These are phyloP conservation scores for Gymnosoma rotundatum DNA, from an alignment of 2,888 invertebrate genomes.

Conservation along the genomic window DNA sequence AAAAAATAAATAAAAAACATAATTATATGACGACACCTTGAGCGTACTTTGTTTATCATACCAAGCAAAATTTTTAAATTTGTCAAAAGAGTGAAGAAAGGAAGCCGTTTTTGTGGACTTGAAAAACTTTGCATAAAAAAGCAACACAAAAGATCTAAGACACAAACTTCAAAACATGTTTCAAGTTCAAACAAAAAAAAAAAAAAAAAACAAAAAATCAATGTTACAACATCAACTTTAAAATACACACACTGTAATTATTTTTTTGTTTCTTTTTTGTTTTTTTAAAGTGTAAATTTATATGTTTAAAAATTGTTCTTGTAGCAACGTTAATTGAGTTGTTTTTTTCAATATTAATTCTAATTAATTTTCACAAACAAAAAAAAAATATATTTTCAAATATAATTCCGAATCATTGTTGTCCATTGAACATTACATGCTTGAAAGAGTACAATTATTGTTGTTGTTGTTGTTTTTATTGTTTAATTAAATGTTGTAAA, in stretches of 20 bases:
- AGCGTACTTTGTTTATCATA: too few relatives aligned
- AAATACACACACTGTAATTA: neutral
- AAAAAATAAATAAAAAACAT: too few relatives aligned
- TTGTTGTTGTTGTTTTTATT: neutral
- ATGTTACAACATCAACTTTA: neutral
- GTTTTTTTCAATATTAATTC: too few relatives aligned
- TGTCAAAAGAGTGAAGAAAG: too few relatives aligned
- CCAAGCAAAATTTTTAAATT: too few relatives aligned
- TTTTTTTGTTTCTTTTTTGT: too few relatives aligned
- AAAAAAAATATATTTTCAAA: conserved; percentile 1
- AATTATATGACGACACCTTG: too few relatives aligned
- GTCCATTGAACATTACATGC: too few relatives aligned
- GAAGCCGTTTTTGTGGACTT: neutral
- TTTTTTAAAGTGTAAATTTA: conserved; percentile 58
- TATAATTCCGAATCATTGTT: conserved; percentile 52
- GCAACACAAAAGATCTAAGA: conserved; percentile 35
- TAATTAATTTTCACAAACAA: too few relatives aligned
- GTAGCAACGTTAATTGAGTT: conserved; percentile 15
- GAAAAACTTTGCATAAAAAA: neutral
- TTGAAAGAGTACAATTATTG: neutral
- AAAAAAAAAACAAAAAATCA: too few relatives aligned
- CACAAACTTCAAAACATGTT: conserved; percentile 29
- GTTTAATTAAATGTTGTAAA: conserved; percentile 6
- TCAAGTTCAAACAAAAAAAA: too few relatives aligned
- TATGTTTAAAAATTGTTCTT: conserved; percentile 31